Evolutionary conservation across 2,888 invertebrate species (phyloP).

Genomic region (Phaonia tiefii): DNA sequence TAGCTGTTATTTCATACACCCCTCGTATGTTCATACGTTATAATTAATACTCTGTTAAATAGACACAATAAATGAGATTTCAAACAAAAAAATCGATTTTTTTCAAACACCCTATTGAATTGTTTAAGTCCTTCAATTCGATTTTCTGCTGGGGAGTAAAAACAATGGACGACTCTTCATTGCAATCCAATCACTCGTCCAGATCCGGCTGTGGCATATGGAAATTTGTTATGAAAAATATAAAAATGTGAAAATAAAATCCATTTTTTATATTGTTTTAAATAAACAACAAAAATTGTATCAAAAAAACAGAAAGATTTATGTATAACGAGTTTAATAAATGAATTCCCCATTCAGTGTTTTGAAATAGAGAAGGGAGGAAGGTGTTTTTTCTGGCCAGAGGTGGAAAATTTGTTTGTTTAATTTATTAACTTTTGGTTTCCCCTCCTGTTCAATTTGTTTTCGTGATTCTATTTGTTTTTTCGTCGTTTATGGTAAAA

Average conservation of each 20-base stretch:
- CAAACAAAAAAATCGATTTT: constrained; percentile 17
- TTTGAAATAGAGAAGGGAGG: no score
- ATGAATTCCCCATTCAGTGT: no score
- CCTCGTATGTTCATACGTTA: background rate
- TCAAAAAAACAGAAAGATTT: no score
- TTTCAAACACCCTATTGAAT: constrained; percentile 3
- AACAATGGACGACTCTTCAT: background rate
- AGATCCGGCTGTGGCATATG: background rate
- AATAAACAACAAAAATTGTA: no score
- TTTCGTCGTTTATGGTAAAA: constrained; percentile 26
- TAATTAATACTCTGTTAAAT: constrained; percentile 47
- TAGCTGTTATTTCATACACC: no score
- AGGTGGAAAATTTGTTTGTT: constrained; percentile 45
- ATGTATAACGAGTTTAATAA: no score
- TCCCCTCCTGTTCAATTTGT: background rate
- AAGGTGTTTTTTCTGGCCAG: background rate
- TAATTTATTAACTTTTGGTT: constrained; percentile 48
- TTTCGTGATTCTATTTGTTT: background rate
- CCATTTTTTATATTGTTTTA: no score
- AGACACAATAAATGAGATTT: constrained; percentile 17
- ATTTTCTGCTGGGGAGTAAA: background rate
- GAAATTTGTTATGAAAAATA: background rate
- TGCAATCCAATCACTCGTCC: background rate
- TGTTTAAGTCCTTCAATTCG: background rate
- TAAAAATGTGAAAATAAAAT: background rate